These are phyloP conservation scores for Gorsachius goisagi DNA, from an alignment of 2,113 vertebrate species.

Conservation along the genomic window DNA sequence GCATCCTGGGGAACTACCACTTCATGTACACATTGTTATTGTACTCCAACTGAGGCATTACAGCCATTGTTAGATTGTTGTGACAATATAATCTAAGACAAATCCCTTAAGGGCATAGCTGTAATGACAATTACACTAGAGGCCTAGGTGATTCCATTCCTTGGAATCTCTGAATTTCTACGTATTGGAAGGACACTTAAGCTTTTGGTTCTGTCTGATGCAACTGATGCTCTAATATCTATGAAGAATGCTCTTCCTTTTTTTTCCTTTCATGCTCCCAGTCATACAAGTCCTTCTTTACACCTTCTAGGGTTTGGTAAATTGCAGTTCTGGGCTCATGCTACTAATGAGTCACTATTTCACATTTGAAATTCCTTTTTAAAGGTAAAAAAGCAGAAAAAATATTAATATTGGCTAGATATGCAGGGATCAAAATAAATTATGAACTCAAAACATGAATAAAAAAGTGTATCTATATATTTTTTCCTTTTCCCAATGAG, in stretches of 20 bases:
- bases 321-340: background rate
- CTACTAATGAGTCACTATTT: background rate
- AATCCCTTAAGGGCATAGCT: background rate
- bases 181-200: background rate
- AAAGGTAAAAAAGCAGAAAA: background rate
- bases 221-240: background rate
- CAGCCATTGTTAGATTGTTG: background rate
- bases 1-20: background rate
- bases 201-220: background rate
- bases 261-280: background rate
- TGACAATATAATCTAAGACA: background rate
- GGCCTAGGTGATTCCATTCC: background rate
- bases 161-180: background rate
- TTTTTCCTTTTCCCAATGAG: background rate
- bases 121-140: background rate
- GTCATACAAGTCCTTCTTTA: background rate
- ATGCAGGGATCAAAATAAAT: background rate
- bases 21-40: background rate
- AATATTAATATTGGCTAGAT: background rate
- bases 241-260: background rate
- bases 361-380: background rate
- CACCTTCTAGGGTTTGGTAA: background rate
- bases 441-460: background rate
- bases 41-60: background rate
- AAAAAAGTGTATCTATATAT: background rate